These are phyloP conservation scores for Trachelipus rathkii DNA, from an alignment of 1,140 invertebrate genomes.

Conservation along the genomic window DNA sequence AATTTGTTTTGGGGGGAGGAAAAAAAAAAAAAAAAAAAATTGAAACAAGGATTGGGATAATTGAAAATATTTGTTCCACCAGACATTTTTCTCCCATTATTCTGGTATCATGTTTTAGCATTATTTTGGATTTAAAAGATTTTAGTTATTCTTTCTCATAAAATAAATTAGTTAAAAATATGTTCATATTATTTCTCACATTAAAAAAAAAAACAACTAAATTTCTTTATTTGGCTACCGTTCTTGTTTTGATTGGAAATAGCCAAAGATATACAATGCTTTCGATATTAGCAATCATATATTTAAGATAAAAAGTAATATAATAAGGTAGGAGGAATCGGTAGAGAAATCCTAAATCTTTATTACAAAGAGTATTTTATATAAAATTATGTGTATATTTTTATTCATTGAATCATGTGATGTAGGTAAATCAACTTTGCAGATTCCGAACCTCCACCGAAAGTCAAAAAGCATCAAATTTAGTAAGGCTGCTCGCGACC, in stretches of 20 bases:
- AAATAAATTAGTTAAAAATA: background rate
- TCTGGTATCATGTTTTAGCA: background rate
- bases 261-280: constrained; percentile 3
- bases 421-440: no score
- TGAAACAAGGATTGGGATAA: background rate
- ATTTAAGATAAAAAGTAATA: background rate
- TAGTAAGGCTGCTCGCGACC: no score
- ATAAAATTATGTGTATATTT: background rate
- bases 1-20: background rate
- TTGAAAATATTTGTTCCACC: background rate
- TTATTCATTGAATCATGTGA: constrained; percentile 7
- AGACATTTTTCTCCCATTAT: background rate
- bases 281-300: constrained; percentile 5
- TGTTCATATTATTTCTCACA: background rate
- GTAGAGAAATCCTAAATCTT: background rate
- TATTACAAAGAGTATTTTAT: constrained; percentile 3
- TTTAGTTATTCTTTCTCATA: background rate
- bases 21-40: background rate
- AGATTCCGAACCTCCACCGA: no score
- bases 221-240: background rate
- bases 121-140: background rate
- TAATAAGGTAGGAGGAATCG: background rate
- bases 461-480: no score
- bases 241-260: background rate
- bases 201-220: background rate